Evolutionary conservation across 1,140 invertebrate genomes (phyloP).

Genomic region (Drosophila erecta): DNA sequence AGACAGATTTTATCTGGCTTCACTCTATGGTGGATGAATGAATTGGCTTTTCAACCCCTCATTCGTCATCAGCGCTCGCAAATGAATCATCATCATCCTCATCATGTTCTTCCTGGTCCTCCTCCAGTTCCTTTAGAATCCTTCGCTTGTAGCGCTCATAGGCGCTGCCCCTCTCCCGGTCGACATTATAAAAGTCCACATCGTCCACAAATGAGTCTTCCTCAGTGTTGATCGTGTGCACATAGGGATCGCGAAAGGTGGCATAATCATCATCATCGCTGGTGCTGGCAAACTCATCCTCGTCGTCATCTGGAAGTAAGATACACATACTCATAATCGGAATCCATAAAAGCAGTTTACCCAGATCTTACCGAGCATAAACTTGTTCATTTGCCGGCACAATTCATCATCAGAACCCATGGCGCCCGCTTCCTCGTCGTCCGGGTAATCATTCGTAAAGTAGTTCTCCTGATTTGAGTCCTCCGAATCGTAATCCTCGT

Average conservation of each 20-base stretch:
- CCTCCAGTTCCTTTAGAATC: conserved; percentile 69
- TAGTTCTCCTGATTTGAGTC: conserved; percentile 86
- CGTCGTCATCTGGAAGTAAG: conserved; percentile 59
- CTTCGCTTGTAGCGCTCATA: conserved; percentile 87
- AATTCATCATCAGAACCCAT: conserved; percentile 72
- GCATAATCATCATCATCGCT: conserved; percentile 84
- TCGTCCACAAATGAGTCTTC: conserved; percentile 84
- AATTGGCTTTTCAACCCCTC: conserved; percentile 2
- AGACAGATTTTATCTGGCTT: too few relatives aligned
- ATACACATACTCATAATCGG: background rate
- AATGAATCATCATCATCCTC: conserved; percentile 72
- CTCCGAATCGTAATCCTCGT: conserved; percentile 82
- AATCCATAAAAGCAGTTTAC: background rate
- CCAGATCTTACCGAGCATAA: conserved; percentile 62
- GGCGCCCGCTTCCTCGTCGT: conserved; percentile 82
- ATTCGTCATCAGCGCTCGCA: conserved; percentile 67
- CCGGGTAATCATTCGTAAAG: conserved; percentile 86
- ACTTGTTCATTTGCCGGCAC: conserved; percentile 67
- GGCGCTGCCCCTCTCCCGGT: conserved; percentile 85
- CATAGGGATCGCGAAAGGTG: conserved; percentile 76
- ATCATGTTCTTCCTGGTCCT: conserved; percentile 79
- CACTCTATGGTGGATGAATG: background rate
- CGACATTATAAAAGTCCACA: conserved; percentile 85
- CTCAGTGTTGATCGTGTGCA: conserved; percentile 84
- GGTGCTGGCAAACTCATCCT: conserved; percentile 71